Percentiles rank a stretch among this genome's conserved stretches.
Evolutionary conservation across 1,140 invertebrate species (phyloP).

Genomic region (Hypothenemus hampei): DNA sequence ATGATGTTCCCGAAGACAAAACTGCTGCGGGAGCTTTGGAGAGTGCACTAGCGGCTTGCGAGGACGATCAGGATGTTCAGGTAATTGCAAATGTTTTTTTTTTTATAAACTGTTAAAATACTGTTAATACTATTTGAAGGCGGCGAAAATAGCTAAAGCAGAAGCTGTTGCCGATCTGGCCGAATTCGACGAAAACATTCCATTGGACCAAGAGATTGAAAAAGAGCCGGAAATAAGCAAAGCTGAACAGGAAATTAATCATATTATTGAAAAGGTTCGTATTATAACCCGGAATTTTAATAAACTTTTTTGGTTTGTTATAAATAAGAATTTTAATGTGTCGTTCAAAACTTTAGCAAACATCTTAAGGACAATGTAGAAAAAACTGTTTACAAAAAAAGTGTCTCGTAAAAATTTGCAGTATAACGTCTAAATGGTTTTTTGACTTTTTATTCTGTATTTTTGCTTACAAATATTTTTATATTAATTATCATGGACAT

Average conservation of each 20-base stretch:
- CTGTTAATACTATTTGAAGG: conserved; percentile 41
- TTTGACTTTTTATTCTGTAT: no score
- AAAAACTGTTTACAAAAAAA: no score
- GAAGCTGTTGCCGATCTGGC: conserved; percentile 91
- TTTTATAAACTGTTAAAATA: neutral
- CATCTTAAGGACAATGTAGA: no score
- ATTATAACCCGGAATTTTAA: no score
- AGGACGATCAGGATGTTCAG: conserved; percentile 91
- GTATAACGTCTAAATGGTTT: no score
- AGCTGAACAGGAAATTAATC: conserved; percentile 77
- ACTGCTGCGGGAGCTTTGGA: conserved; percentile 66
- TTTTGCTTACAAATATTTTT: no score
- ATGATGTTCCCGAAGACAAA: conserved; percentile 53
- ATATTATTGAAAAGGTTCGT: conserved; percentile 82
- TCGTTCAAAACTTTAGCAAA: no score
- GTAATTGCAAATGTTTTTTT: conserved; percentile 3
- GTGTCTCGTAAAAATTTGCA: no score
- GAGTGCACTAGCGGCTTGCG: conserved; percentile 80
- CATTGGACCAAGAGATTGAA: conserved; percentile 67
- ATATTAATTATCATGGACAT: no score
- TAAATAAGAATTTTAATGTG: no score
- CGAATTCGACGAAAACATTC: conserved; percentile 95
- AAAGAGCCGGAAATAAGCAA: conserved; percentile 60
- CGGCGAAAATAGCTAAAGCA: conserved; percentile 82
- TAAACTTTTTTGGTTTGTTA: no score